Evolutionary conservation across 2,888 invertebrate species (phyloP).

Genomic region (Parasteatoda lunata): DNA sequence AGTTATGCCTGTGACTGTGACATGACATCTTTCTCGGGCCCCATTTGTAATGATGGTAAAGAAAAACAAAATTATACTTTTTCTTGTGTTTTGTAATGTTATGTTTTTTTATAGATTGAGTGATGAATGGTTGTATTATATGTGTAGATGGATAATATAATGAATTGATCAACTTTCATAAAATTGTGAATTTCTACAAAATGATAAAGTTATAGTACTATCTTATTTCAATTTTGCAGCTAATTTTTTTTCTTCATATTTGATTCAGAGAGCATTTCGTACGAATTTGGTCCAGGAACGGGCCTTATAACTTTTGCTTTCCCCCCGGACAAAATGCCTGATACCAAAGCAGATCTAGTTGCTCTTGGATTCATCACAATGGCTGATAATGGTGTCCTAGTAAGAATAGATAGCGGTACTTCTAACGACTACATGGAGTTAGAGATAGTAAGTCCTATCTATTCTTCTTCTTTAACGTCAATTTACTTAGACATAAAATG

Average conservation of each 20-base stretch:
- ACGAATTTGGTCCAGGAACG: constrained; percentile 91
- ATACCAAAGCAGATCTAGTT: constrained; percentile 90
- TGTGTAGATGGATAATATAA: no score
- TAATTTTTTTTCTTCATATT: constrained; percentile 70
- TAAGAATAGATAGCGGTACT: constrained; percentile 89
- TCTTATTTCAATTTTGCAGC: background rate
- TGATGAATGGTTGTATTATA: no score
- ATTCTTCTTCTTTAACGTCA: no score
- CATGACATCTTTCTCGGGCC: constrained; percentile 94
- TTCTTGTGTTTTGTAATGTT: background rate
- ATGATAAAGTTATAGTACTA: no score
- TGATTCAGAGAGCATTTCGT: constrained; percentile 91
- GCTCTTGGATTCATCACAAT: constrained; percentile 94
- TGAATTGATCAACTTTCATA: no score
- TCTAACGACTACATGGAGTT: constrained; percentile 97
- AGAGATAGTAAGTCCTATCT: constrained; percentile 84
- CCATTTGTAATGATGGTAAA: constrained; percentile 92
- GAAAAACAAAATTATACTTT: background rate
- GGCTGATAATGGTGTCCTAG: constrained; percentile 88
- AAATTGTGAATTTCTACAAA: no score
- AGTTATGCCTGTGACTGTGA: constrained; percentile 96
- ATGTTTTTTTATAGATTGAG: no score
- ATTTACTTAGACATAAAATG: no score
- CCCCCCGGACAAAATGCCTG: constrained; percentile 87
- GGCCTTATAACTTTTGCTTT: constrained; percentile 92